A percentile compares a stretch with the other conserved stretches of the same genome.
Evolutionary conservation across 2,113 vertebrate genomes (phyloP).

Genomic region (Varanus salvator): DNA sequence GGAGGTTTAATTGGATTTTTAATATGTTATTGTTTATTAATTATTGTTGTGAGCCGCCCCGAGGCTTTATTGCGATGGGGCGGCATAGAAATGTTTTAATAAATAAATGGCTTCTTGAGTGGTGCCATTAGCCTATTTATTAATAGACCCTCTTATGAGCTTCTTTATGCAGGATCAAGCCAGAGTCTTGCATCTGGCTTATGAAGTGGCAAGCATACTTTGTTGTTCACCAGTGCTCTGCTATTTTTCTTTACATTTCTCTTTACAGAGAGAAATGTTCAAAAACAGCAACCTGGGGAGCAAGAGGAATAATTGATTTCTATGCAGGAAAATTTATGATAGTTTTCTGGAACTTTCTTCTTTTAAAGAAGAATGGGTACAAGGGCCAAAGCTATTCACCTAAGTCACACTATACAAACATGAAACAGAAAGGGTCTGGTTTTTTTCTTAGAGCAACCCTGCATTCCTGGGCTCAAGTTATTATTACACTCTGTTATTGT

Average conservation of each 20-base stretch:
- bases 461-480: background rate
- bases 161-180: background rate
- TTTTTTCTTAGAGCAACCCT: background rate
- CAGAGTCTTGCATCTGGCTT: background rate
- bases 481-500: too few relatives aligned
- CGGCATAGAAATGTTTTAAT: too few relatives aligned
- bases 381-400: background rate
- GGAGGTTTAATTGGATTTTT: too few relatives aligned
- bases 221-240: background rate
- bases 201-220: background rate
- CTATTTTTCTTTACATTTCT: background rate
- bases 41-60: too few relatives aligned
- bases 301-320: background rate
- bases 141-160: background rate
- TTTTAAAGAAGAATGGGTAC: background rate
- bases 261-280: background rate
- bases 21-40: too few relatives aligned
- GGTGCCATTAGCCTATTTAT: background rate
- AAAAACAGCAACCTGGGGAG: background rate
- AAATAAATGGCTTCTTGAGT: too few relatives aligned
- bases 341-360: background rate
- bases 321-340: background rate
- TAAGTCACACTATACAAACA: background rate
- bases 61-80: too few relatives aligned
- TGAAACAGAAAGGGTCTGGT: background rate